Base-by-base conservation (phyloP, 2,888 invertebrate genomes). In the Cinara cedri region DNA sequence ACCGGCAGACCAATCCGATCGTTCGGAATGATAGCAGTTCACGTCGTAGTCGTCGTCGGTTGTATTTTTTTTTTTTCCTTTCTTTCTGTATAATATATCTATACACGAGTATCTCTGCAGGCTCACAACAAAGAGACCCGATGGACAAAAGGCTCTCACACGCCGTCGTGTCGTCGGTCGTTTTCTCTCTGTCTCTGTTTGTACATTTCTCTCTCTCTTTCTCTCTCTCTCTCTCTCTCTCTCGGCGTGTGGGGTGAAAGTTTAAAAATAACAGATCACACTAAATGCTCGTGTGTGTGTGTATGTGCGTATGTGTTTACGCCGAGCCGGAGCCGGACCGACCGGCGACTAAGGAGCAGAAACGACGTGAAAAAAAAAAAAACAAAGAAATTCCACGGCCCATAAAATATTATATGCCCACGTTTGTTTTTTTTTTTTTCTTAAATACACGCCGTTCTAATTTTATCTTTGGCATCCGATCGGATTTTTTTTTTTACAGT, bases 241-340 rank as follows among this genome's bases (percentile, higher is more conserved):
- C 78, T 57, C 70, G 19, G 66, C 55, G 76, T 76, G 76, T 76
- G 76, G 76, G 76, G 76, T 76, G 76, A 76, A 76, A 76, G 76
- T 76, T 76, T 76, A 76, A 76, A 76, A 76, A 76, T 76, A 76
- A 57, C 55, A 46, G 34, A 68, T 72, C 57, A 34, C 34, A 62
- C 72, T 9, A 21, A 24, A 3, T 42, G 21, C 14, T 10, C n/a
- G 46, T 19, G 21, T 16, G 55, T 44, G 34, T 34, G 55, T 9
- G 21, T 34, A 42, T 9, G 21, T 19, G n/a, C 13, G 55, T 16
- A 6, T 16, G 21, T 44, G 46, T 72, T 9, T 16, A 14, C 19
- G 46, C 49, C 26, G 42, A 49, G 63, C 44, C 57, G 71, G 46
- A 16, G 42, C 10, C n/a, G 26, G 55, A 70, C 54, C 70, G n/a